Base-by-base conservation (phyloP, 1,140 invertebrate species). In the Formica selysi region DNA sequence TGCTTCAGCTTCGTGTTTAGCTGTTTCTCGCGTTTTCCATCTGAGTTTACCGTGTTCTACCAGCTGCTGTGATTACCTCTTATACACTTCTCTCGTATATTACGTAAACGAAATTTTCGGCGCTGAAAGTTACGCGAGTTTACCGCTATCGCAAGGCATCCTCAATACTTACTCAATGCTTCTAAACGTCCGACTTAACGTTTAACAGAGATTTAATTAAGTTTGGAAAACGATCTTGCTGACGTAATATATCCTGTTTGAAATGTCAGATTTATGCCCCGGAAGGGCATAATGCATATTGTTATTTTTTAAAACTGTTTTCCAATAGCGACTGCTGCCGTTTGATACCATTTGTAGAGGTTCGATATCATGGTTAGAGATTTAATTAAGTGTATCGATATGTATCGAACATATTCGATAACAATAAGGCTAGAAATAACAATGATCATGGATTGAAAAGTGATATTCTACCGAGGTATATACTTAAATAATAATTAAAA, bases 401-500 rank as follows among this genome's bases (percentile, higher is more conserved):
- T 32, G 29, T 32, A 32, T 32, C 3, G 32, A 32, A 32, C 85
- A 64, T 62, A 81, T 86, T 86, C 57, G 76, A 86, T 86, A 86
- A 81, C 65, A 81, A 71, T 81, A 61, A 80, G 64, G 22, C 6
- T 32, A 44, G 7, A 79, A 51, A 71, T 86, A 81, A 81, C 29
- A 71, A 59, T 41, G 51, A 48, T 19, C 16, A 22, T 29, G 65
- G 7, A 51, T 54, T 22, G 44, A 86, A 86, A 80, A 86, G 13
- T 70, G 80, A 59, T 59, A 62, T 51, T 22, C 67, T 26, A 29
- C 16, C 29, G 38, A 22, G 54, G 7, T 26, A 26, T 65, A 80
- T 32, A 80, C 22, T 51, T 26, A 64, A 13, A 26, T 76, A 76
- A 88, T 91, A 92, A 91, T 92, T 89, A 93, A 10, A 44, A 44